Evolutionary conservation across 1,140 invertebrate species (phyloP).

Genomic region (Ooceraea biroi): DNA sequence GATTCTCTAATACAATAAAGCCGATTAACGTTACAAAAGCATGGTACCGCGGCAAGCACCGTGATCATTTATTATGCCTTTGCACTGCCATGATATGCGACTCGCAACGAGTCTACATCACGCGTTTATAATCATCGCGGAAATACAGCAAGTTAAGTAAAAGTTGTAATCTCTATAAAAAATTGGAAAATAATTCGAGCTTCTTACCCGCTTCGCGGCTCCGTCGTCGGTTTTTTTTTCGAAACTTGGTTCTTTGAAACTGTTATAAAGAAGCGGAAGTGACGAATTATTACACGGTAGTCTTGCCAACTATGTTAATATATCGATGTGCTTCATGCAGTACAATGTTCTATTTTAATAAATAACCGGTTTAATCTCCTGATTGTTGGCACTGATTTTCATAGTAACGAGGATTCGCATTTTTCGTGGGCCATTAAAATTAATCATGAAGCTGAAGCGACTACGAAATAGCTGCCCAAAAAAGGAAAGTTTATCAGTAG

Average conservation of each 20-base stretch:
- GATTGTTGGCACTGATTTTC: neutral
- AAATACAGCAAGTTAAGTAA: conserved; percentile 15
- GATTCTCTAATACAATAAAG: conserved; percentile 24
- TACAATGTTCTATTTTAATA: neutral
- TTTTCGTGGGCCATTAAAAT: neutral
- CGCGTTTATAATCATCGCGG: conserved; percentile 5
- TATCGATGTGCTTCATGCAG: neutral
- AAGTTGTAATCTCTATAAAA: neutral
- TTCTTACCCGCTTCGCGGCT: conserved; percentile 18
- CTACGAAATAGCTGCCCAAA: neutral
- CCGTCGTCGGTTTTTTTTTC: neutral
- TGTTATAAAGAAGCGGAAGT: conserved; percentile 1
- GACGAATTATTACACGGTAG: conserved; percentile 15
- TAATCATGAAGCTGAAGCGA: neutral
- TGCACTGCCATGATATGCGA: neutral
- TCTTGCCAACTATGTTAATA: neutral
- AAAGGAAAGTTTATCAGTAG: neutral
- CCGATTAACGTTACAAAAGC: neutral
- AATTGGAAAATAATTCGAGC: conserved; percentile 12
- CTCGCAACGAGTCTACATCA: neutral
- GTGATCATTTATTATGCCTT: neutral
- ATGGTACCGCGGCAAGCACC: neutral
- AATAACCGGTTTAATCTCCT: neutral
- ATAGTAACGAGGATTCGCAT: neutral
- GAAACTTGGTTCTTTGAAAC: neutral